A percentile compares a stretch with the other conserved stretches of the same genome.
Conservation (phyloP, 2,113 vertebrate species). For the Fulica atra region DNA sequence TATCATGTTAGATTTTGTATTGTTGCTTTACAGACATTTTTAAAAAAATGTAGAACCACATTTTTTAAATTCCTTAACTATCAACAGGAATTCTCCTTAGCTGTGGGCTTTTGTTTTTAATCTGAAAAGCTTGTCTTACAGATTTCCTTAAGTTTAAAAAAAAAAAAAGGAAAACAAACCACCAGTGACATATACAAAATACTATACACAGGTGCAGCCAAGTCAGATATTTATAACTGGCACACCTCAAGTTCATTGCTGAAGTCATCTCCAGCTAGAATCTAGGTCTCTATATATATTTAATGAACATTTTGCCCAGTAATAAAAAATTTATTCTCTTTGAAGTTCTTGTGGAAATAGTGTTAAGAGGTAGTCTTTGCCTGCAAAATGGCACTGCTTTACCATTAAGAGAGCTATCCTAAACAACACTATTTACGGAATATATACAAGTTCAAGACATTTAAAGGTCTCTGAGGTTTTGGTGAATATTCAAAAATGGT, state of each 20-base stretch:
- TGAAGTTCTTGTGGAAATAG: slow-evolving; percentile 27
- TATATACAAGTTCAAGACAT: not conserved
- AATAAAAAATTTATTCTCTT: slow-evolving; percentile 42
- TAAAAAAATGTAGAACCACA: not conserved
- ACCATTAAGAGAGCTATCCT: not conserved
- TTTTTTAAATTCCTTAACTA: not conserved
- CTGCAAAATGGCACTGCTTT: not conserved
- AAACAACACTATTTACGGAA: not conserved
- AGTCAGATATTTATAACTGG: slow-evolving; percentile 43
- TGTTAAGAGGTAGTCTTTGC: slow-evolving; percentile 4
- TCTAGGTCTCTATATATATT: slow-evolving; percentile 52
- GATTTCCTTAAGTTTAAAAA: not conserved
- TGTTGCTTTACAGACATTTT: not conserved
- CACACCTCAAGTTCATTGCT: slow-evolving; percentile 51
- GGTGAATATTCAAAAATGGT: not conserved
- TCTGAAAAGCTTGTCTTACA: not conserved
- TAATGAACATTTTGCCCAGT: slow-evolving; percentile 44
- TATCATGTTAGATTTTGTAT: not conserved
- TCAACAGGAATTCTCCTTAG: not conserved
- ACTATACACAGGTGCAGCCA: not conserved
- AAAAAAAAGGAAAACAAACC: not conserved
- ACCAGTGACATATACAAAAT: not conserved
- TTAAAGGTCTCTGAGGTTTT: not conserved
- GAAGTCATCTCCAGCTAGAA: slow-evolving; percentile 29
- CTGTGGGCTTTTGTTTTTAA: not conserved